These are phyloP conservation scores for Eutrigla gurnardus DNA, from an alignment of 2,797 vertebrate species.

Conservation along the genomic window DNA sequence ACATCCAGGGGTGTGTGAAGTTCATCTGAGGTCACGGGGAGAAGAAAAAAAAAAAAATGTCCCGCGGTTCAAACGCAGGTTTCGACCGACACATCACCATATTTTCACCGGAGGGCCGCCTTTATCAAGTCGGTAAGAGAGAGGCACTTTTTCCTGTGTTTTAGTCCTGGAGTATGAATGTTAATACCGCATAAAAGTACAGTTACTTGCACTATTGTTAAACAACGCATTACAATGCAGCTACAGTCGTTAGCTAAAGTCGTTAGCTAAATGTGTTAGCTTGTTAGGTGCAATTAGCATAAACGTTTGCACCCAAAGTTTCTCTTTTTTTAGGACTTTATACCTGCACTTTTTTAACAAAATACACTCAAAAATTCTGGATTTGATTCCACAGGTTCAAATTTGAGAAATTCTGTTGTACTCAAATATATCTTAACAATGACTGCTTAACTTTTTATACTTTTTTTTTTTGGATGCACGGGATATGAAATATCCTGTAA, in stretches of 20 bases:
- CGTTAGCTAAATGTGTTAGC: neutral
- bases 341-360: no score
- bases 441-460: no score
- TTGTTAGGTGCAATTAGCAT: neutral
- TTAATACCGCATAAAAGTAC: no score
- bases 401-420: neutral
- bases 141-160: neutral
- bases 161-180: fast-evolving
- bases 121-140: constrained; percentile 87
- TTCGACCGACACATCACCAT: constrained; percentile 89
- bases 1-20: neutral
- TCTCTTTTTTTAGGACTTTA: no score
- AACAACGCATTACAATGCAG: neutral
- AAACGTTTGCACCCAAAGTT: neutral
- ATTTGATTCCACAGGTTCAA: no score
- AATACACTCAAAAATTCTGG: no score
- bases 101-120: constrained; percentile 87
- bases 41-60: constrained; percentile 65
- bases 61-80: constrained; percentile 85
- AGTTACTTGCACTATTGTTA: neutral
- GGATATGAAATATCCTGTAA: neutral
- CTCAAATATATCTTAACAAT: no score
- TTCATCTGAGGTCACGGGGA: constrained; percentile 46
- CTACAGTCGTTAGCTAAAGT: neutral
- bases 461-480: neutral